Evolutionary conservation across 2,797 vertebrate genomes (phyloP).

Genomic region (Argentina silus): DNA sequence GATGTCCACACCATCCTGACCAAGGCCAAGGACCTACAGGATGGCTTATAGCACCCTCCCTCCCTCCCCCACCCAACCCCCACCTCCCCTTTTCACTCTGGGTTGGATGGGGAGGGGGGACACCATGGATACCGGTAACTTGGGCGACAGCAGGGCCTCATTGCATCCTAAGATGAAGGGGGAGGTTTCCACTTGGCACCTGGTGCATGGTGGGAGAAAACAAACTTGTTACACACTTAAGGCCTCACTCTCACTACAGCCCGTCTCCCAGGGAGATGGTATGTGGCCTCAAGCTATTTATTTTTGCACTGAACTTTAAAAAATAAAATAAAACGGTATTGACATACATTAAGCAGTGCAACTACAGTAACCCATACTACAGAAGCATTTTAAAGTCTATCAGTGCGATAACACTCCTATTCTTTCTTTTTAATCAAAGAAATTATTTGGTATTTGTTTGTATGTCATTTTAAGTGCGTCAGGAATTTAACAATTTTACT

Average conservation of each 20-base stretch:
- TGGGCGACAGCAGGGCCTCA: slow-evolving; percentile 29
- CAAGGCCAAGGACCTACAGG: slow-evolving; percentile 95
- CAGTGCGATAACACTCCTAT: slow-evolving; percentile 26
- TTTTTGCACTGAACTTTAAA: slow-evolving; percentile 57
- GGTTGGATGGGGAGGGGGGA: slow-evolving; percentile 23
- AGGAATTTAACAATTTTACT: not conserved
- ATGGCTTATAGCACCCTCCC: slow-evolving; percentile 79
- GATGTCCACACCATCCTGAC: slow-evolving; percentile 93
- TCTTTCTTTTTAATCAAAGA: slow-evolving; percentile 10
- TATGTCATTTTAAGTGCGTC: slow-evolving; percentile 2
- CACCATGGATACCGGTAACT: slow-evolving; percentile 36
- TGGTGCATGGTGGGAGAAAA: slow-evolving; percentile 55
- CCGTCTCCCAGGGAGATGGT: slow-evolving; percentile 57
- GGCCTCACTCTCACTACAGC: slow-evolving; percentile 34
- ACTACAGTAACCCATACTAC: slow-evolving; percentile 40
- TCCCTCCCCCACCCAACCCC: slow-evolving; percentile 36
- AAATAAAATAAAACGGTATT: slow-evolving; percentile 25
- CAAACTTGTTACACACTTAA: slow-evolving; percentile 9
- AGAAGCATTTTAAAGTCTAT: slow-evolving; percentile 4
- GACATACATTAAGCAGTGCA: slow-evolving; percentile 23
- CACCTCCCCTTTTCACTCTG: slow-evolving; percentile 41
- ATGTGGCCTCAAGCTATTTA: slow-evolving; percentile 39
- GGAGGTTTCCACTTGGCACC: slow-evolving; percentile 37
- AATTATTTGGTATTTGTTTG: not conserved
- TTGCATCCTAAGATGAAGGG: slow-evolving; percentile 30